Base-by-base conservation (phyloP, 2,888 invertebrate species). In the Carterocephalus palaemon region DNA sequence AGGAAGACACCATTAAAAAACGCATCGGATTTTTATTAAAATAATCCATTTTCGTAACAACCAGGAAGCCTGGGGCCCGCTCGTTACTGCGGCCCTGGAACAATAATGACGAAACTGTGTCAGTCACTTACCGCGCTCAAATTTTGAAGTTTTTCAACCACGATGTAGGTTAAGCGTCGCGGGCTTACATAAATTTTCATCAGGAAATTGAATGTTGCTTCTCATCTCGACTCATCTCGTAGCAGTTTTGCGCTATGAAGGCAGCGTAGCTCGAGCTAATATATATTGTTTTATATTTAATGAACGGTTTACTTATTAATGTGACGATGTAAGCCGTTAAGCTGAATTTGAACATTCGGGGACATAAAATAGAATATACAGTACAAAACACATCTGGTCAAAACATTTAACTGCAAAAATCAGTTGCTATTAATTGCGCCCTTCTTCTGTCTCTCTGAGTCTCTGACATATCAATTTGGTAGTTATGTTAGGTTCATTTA, bases 31-130 rank as follows among this genome's bases (percentile, higher is more conserved):
- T 26, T 45, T 55, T 51, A 55, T 48, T 49, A 52, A 55, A 52
- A 48, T 46, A 43, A 51, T 46, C 38, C 37, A 37, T 37, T 45
- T 31, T 7, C 17, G 19, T 9, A 43, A 31, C 28, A 33, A 29
- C 1, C 39, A 32, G 43, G 43, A 45, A 28, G 47, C 47, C 41
- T 12, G 10, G 20, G 34, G 38, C 24, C n/a, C 23, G 41, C 51
- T 54, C 52, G 51, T 51, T 51, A 51, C 46, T 10, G 53, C 47
- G 51, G 51, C 51, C 51, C 51, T 51, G 54, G 54, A 56, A 54
- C 53, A 49, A 50, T 57, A 56, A 59, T 54, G 56, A 54, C 56
- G 57, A 56, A 61, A 60, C 56, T 56, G 55, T 60, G 60, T 64
- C 62, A 58, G 60, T 64, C 62, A 58, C 38, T 49, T 47, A 50